These are phyloP conservation scores for Drosophila cracens DNA, from an alignment of 2,888 invertebrate species.

Conservation along the genomic window DNA sequence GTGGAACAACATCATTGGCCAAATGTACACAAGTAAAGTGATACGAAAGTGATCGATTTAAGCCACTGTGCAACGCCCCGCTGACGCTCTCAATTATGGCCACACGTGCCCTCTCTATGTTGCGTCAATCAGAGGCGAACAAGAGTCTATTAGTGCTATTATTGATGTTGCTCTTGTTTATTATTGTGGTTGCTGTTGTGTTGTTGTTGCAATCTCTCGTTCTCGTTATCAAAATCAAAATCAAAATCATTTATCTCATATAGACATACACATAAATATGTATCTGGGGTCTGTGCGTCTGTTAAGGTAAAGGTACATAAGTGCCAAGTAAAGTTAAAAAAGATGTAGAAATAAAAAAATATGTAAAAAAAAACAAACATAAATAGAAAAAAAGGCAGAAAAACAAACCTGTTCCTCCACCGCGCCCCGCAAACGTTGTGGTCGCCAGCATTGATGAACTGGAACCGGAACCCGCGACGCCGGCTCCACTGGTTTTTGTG, in stretches of 20 bases:
- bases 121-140: constrained; percentile 23
- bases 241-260: constrained; percentile 18
- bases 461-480: constrained; percentile 66
- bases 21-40: neutral
- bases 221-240: constrained; percentile 11
- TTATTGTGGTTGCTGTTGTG: constrained; percentile 3
- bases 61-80: constrained; percentile 19
- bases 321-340: constrained; percentile 21
- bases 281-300: neutral
- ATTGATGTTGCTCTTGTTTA: constrained; percentile 19
- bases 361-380: neutral
- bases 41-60: neutral
- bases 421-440: constrained; percentile 73
- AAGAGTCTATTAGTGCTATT: constrained; percentile 12
- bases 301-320: constrained; percentile 10
- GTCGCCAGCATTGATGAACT: constrained; percentile 71
- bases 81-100: constrained; percentile 20
- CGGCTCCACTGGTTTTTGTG: constrained; percentile 78
- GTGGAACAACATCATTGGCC: constrained; percentile 11
- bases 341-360: constrained; percentile 16
- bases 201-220: constrained; percentile 1
- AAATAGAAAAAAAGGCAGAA: constrained; percentile 6
- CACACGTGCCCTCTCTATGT: constrained; percentile 9
- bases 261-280: neutral
- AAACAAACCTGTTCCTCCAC: constrained; percentile 80